These are phyloP conservation scores for Coecobrya sp. DNA, from an alignment of 2,888 invertebrate species.

Conservation along the genomic window DNA sequence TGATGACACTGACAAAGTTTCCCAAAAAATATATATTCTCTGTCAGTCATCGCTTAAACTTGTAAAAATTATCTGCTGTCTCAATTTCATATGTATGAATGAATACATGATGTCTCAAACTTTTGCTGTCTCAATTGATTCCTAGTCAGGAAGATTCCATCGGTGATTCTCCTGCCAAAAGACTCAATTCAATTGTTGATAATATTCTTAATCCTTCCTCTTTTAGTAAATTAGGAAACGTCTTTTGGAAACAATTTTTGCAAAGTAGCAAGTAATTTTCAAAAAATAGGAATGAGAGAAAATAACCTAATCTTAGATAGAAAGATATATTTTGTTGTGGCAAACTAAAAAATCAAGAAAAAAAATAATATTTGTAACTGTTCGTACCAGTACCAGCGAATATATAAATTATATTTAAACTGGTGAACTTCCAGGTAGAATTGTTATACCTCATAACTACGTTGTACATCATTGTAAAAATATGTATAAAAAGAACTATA, in stretches of 20 bases:
- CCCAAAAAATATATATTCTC: neutral
- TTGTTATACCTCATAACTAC: no score
- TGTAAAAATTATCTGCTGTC: conserved; percentile 53
- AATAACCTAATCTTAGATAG: conserved; percentile 9
- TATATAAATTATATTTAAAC: no score
- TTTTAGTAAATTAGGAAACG: neutral
- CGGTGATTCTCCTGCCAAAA: conserved; percentile 56
- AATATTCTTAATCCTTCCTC: conserved; percentile 46
- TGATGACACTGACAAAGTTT: neutral
- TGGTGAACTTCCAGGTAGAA: no score
- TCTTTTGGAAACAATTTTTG: conserved; percentile 43
- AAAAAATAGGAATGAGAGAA: conserved; percentile 21
- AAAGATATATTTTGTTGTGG: conserved; percentile 61
- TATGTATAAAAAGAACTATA: no score
- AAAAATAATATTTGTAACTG: neutral
- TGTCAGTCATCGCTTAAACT: neutral
- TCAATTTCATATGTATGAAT: conserved; percentile 77
- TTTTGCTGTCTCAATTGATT: conserved; percentile 74
- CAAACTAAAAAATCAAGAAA: conserved; percentile 32
- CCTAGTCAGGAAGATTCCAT: conserved; percentile 44
- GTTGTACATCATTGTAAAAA: no score
- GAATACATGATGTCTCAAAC: conserved; percentile 76
- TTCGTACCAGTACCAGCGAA: no score
- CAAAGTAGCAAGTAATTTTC: neutral
- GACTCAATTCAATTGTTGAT: conserved; percentile 68